Evolutionary conservation across 2,888 invertebrate species (phyloP).

Genomic region (Drosophila fungiperda): DNA sequence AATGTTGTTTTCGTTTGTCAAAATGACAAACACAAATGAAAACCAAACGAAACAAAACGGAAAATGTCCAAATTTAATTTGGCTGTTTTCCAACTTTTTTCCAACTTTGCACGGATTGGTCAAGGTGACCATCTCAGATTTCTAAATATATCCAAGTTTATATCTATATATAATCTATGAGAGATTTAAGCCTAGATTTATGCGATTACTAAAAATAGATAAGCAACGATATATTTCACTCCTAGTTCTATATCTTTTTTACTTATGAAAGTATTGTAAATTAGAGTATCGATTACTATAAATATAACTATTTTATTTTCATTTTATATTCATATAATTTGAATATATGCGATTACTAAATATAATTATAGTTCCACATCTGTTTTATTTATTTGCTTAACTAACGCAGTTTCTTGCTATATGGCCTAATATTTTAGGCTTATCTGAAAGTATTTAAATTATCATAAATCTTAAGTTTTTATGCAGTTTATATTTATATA

Average conservation of each 20-base stretch:
- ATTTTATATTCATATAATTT: neutral
- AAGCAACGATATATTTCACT: neutral
- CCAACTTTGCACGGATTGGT: neutral
- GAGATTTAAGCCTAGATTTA: neutral
- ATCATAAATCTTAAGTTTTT: neutral
- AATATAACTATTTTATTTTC: neutral
- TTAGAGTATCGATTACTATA: neutral
- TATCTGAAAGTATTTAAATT: neutral
- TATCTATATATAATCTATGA: neutral
- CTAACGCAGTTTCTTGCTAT: neutral
- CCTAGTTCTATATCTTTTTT: neutral
- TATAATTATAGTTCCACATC: no score
- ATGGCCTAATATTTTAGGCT: neutral
- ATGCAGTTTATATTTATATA: neutral
- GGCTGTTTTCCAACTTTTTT: neutral
- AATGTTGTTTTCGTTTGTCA: slow-evolving; percentile 70
- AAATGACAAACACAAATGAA: slow-evolving; percentile 62
- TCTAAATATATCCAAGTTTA: neutral
- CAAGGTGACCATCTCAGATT: neutral
- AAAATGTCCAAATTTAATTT: slow-evolving; percentile 29
- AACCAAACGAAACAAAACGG: slow-evolving; percentile 41
- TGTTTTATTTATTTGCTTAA: neutral
- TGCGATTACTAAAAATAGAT: neutral
- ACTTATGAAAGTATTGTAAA: neutral
- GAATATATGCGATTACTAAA: no score